Evolutionary conservation across 2,113 vertebrate species (phyloP).

Genomic region (Passer montanus): DNA sequence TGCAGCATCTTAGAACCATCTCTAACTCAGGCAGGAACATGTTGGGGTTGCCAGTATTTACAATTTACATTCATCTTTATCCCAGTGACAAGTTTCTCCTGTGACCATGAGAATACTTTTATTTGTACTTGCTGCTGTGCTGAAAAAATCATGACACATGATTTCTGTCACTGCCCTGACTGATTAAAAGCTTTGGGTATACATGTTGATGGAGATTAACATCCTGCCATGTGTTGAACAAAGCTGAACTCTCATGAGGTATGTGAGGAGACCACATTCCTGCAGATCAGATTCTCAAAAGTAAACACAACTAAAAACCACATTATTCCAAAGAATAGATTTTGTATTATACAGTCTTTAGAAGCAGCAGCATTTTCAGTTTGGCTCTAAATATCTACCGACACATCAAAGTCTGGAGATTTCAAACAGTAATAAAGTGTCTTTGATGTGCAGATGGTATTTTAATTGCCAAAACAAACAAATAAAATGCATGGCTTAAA

Average conservation of each 20-base stretch:
- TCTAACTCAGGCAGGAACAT: background rate
- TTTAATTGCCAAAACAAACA: slow-evolving; percentile 11
- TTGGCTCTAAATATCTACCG: background rate
- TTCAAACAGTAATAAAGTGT: background rate
- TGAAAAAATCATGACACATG: background rate
- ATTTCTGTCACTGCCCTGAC: background rate
- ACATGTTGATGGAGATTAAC: background rate
- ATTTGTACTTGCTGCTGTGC: background rate
- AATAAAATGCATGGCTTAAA: background rate
- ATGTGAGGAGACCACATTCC: background rate
- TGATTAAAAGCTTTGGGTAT: background rate
- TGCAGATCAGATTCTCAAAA: background rate
- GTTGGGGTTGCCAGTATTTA: background rate
- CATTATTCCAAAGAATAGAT: background rate
- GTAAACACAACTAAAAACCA: background rate
- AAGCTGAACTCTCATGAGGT: background rate
- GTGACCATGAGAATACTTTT: background rate
- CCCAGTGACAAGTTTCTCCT: background rate
- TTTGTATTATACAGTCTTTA: background rate
- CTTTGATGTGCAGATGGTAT: slow-evolving; percentile 2
- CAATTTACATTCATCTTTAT: background rate
- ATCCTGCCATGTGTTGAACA: background rate
- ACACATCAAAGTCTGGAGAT: background rate
- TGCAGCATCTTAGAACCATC: background rate
- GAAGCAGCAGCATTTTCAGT: background rate